Base-by-base conservation (phyloP, 2,113 vertebrate genomes). In the Cranoglanis bouderius region DNA sequence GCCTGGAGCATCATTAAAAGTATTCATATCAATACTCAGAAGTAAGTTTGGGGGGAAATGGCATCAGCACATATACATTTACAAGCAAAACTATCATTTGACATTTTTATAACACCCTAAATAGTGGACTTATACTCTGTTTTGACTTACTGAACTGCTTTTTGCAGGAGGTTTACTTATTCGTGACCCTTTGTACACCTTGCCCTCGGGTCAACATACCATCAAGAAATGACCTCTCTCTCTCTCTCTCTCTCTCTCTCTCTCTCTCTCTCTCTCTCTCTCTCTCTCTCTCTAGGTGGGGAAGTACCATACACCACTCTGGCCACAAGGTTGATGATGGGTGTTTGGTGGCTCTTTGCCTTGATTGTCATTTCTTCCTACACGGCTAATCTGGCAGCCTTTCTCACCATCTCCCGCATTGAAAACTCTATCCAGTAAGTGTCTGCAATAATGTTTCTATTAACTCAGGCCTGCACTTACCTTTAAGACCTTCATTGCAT, bases 401-500 rank as follows among this genome's bases (percentile, higher is more conserved):
- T 99, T 92, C 98, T 99, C 92, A 99, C 98, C 91, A 97, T 99
- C 94, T 97, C 97, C 8, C 97, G 97, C 90, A 99, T 99, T 63
- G 98, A 99, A 94, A 99, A 96, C 95, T 98, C 98, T 91, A 99
- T 99, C 93, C 98, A 98, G 98, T 99, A 97, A 99, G 98, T 98
- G 78, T 77, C 21, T 43, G 29, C 78, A 4, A 29, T 59, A 88
- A 87, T 87, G 70, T 86, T 43, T 65, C 21, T 61, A 63, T 84
- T 85, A 82, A 84, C 51, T 49, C 53, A 29, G 21, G 19, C 40
- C 67, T 57, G 53, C 51, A 84, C 53, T 49, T 46, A 78, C 74
- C 40, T 63, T 40, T 38, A 19, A 80, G 74, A 59, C 70, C 32
- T 18, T 57, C 57, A 49, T 16, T 67, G 24, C 19, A 49, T 75